Evolutionary conservation across 2,113 vertebrate genomes (phyloP).

Genomic region (Psettodes erumei): DNA sequence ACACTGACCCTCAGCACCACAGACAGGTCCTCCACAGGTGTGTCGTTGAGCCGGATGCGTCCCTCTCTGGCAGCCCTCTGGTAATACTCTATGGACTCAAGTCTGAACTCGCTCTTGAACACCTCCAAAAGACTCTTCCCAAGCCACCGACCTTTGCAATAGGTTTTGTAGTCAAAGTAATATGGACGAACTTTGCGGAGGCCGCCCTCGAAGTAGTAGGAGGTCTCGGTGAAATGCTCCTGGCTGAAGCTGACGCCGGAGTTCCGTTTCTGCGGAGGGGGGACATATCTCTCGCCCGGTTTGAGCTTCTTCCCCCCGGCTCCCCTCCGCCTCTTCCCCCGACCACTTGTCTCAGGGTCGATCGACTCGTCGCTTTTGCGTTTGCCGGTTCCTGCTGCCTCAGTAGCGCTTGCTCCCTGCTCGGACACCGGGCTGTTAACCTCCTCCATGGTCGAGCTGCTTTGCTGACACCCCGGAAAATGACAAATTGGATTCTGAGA

Average conservation of each 20-base stretch:
- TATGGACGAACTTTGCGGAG: conserved; percentile 95
- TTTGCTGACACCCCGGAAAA: not conserved
- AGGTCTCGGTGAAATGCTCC: conserved; percentile 92
- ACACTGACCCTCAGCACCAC: conserved; percentile 90
- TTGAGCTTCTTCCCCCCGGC: conserved; percentile 72
- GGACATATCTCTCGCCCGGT: conserved; percentile 86
- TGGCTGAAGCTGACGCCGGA: conserved; percentile 88
- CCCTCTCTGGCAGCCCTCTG: conserved; percentile 85
- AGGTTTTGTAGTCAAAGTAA: conserved; percentile 93
- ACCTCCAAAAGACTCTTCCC: conserved; percentile 91
- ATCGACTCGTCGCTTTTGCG: conserved; percentile 73
- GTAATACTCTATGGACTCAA: conserved; percentile 90
- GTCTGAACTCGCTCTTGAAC: conserved; percentile 91
- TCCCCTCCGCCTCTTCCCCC: conserved; percentile 73
- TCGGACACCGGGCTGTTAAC: not conserved
- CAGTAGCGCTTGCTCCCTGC: not conserved
- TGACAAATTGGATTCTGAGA: not conserved
- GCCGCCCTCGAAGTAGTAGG: conserved; percentile 92
- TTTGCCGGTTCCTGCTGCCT: conserved; percentile 63
- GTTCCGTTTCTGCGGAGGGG: conserved; percentile 90
- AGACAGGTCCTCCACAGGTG: conserved; percentile 86
- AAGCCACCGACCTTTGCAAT: conserved; percentile 98
- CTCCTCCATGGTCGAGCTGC: conserved; percentile 61
- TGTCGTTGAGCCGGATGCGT: conserved; percentile 91
- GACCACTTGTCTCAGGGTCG: conserved; percentile 1